Evolutionary conservation across 2,113 vertebrate species (phyloP).

Genomic region (Sarotherodon lohbergeri): DNA sequence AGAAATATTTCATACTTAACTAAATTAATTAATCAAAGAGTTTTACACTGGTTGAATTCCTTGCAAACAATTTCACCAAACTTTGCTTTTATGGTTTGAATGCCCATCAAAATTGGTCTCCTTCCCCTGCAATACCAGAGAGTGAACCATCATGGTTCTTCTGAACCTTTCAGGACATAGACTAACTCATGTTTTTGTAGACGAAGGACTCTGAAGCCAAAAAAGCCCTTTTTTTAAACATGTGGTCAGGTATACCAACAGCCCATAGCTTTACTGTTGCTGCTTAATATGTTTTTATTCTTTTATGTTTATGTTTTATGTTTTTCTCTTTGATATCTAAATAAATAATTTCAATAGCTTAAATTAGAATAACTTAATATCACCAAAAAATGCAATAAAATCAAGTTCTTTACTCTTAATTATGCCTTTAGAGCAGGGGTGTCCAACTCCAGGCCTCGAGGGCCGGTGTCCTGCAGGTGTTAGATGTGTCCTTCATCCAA

Average conservation of each 20-base stretch:
- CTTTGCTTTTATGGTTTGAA: background rate
- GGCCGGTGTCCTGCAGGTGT: background rate
- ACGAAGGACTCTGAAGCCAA: background rate
- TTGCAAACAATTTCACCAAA: background rate
- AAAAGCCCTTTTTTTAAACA: background rate
- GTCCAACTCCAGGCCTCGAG: background rate
- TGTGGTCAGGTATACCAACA: background rate
- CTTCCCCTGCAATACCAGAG: background rate
- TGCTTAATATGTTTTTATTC: background rate
- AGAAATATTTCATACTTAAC: background rate
- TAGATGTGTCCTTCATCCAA: background rate
- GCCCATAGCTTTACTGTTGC: background rate
- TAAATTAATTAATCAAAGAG: background rate
- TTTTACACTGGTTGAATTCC: background rate
- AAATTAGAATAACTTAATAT: background rate
- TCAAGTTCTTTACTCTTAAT: background rate
- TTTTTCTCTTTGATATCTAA: background rate
- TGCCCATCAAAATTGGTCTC: background rate
- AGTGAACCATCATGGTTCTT: background rate
- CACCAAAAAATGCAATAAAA: rapidly evolving
- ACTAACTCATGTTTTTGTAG: background rate
- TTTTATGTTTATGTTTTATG: background rate
- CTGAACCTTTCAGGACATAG: background rate
- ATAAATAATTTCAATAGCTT: background rate
- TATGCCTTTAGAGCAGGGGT: background rate